Conservation (phyloP, 1,140 invertebrate genomes). For the Glossosoma conforme region DNA sequence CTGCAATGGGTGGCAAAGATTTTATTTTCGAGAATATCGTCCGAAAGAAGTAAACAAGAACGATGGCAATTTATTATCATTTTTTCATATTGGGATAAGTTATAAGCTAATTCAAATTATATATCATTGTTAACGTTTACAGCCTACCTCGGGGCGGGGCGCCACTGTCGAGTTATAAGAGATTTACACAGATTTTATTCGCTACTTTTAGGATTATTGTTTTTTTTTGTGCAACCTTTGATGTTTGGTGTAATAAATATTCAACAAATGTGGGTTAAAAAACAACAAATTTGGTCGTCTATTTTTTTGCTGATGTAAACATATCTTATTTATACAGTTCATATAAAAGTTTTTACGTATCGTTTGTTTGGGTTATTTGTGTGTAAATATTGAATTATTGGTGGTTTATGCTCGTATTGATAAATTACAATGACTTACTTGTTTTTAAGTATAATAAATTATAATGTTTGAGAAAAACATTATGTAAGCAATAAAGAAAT, state of each 20-base stretch:
- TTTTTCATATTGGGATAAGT: slow-evolving; percentile 25
- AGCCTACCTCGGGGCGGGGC: slow-evolving; percentile 14
- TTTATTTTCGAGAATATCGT: neutral
- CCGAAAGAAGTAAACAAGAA: neutral
- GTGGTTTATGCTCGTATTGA: too few relatives aligned
- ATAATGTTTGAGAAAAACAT: too few relatives aligned
- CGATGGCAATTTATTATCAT: slow-evolving; percentile 19
- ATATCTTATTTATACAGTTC: too few relatives aligned
- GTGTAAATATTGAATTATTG: too few relatives aligned
- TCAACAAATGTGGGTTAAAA: slow-evolving; percentile 14
- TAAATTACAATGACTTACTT: too few relatives aligned
- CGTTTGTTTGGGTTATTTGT: too few relatives aligned
- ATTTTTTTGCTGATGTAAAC: too few relatives aligned
- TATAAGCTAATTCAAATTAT: slow-evolving; percentile 25
- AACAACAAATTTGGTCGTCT: too few relatives aligned
- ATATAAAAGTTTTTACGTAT: too few relatives aligned
- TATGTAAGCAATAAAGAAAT: too few relatives aligned
- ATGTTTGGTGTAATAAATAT: slow-evolving; percentile 24
- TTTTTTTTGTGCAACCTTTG: slow-evolving; percentile 26
- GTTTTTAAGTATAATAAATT: too few relatives aligned
- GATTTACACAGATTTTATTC: slow-evolving; percentile 28
- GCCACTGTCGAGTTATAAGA: neutral
- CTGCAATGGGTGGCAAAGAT: too few relatives aligned
- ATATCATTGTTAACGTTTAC: slow-evolving; percentile 25
- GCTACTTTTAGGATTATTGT: slow-evolving; percentile 27